phyloP scores from a whole-genome alignment of 2,797 vertebrate genomes.

The Mormyrus hasselquistii region DNA sequence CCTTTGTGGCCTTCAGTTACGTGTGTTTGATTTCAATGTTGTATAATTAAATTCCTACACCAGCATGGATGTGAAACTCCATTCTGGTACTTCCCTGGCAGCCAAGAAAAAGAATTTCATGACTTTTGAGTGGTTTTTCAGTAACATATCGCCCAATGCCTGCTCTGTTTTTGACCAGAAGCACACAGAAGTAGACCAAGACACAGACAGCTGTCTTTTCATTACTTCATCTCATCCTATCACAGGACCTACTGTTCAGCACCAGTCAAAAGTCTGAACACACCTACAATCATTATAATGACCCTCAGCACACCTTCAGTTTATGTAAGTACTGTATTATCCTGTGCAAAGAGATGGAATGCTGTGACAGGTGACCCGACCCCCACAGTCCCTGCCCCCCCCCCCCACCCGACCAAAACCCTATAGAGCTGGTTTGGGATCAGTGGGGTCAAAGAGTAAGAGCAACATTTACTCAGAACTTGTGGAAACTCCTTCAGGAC shows the following conservation, averaged over 20 bases:
- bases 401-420: neutral
- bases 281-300: neutral
- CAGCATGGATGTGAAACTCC: neutral
- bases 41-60: neutral
- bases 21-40: neutral
- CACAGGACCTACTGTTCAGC: conserved; percentile 66
- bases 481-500: neutral
- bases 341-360: neutral
- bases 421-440: neutral
- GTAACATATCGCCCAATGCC: conserved; percentile 71
- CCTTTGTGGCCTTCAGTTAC: neutral
- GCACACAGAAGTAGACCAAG: conserved; percentile 65
- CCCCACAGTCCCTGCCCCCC: neutral
- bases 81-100: conserved; percentile 41
- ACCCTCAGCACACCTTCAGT: neutral
- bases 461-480: neutral
- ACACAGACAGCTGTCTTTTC: conserved; percentile 68
- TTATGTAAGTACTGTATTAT: neutral
- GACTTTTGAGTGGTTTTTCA: conserved; percentile 75
- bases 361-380: neutral
- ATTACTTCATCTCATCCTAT: conserved; percentile 81
- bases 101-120: conserved; percentile 57
- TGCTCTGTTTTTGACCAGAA: conserved; percentile 59
- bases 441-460: neutral
- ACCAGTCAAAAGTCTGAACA: neutral